Base-by-base conservation (phyloP, 2,888 invertebrate genomes). In the Amiota minor region DNA sequence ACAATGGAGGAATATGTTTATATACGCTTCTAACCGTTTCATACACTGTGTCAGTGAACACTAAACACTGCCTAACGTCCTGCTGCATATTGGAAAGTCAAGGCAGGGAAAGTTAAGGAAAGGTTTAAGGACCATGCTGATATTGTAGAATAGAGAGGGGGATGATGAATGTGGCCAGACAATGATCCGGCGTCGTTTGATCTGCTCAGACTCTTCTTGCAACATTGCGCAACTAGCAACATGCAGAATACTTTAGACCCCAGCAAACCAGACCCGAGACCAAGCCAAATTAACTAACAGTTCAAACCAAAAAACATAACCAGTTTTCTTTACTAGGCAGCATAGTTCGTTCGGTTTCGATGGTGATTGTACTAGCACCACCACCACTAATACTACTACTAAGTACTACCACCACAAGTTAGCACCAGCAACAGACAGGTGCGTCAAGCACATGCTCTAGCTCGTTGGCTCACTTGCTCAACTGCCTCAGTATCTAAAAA, bases 131-230 rank as follows among this genome's bases (percentile, higher is more conserved):
- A 16, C 53, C 14, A 53, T 68, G n/a, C 65, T 70, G 50, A 16
- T 50, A 20, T 45, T 70, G 73, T 47, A 35, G 6, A 35, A 35
- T 6, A 35, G 53, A 18, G 62, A 69, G 53, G 23, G 35, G n/a
- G 49, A 14, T 47, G 20, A 18, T 59, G 49, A 23, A 59, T 23
- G 86, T 87, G 87, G 80, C 87, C 76, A 78, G 80, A 79, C 84
- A 87, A 80, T 86, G 88, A 87, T 87, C 87, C 88, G 81, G 76
- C 81, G 82, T 79, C 80, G 82, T 78, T 78, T 81, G 83, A 85
- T 84, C 82, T 83, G 62, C 62, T 62, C 62, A 62, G 62, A 62
- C 62, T 79, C 46, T 71, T 62, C 67, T 45, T 49, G 72, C 72
- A 72, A 75, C 61, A 72, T 75, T 73, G 78, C 85, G 76, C 85